Evolutionary conservation across 2,113 vertebrate species (phyloP), one percentile per base, ranked within the genome.

Genomic region (Nothobranchius kuhntae): DNA sequence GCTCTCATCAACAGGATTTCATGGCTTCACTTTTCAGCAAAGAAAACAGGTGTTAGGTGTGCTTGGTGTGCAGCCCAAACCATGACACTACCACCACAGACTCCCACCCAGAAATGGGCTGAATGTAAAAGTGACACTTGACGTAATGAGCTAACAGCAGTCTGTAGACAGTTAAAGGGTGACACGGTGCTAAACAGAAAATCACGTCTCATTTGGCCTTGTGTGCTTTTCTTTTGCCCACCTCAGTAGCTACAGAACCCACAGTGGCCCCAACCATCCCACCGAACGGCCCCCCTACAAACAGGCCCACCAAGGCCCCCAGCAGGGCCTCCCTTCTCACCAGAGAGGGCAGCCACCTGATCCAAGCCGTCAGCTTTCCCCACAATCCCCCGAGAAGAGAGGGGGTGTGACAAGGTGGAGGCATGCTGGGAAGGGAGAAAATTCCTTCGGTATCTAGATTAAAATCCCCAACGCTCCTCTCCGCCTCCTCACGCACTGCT

Each of bases 191-290:
- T 21, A 30, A 30, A 30, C 12, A n/a, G 21, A 8, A 17, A 4
- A 46, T 13, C 3, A 13, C 10, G 3, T 55, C 47, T 76, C 36
- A 90, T 77, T 91, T 78, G 0, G 36, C 78, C 86, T 93, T 86
- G 45, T 79, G 48, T 0, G 76, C 80, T 66, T 89, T 92, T 26
- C 93, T 83, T 61, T 86, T 87, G 12, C 80, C 76, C 75, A 94
- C 86, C 61, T 94, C 93, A 1, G 90, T 92, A 6, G 90, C 93
- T 65, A 93, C 87, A 0, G 92, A 93, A 2, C 93, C 92, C 63
- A 93, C 90, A 0, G 92, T 87, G 70, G 91, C 88, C 2, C 92
- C 93, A 61, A 93, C 36, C 62, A 83, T 75, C 8, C 89, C 84
- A 10, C 92, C 92, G 2, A 79, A 9, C 0, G 87, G 78, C 48